phyloP scores from a whole-genome alignment of 2,888 invertebrate species.

The Hydriomena furcata region DNA sequence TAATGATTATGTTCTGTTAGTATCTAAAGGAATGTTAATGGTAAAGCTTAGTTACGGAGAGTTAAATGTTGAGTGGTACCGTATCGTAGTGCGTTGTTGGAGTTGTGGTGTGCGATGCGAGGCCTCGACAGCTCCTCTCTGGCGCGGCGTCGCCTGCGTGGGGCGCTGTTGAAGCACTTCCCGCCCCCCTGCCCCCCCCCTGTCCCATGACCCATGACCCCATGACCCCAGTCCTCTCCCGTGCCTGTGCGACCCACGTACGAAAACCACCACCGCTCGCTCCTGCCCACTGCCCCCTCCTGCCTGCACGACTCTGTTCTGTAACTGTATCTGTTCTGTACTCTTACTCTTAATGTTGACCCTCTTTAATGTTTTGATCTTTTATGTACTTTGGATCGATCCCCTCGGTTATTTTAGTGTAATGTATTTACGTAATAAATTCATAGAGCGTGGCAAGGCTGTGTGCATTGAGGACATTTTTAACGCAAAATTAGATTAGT shows the following conservation, averaged over 20 bases:
- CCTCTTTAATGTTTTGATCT: constrained; percentile 79
- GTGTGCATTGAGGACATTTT: constrained; percentile 86
- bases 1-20: constrained; percentile 82
- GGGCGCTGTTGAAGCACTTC: constrained; percentile 57
- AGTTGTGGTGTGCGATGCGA: constrained; percentile 66
- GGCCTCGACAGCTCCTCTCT: constrained; percentile 70
- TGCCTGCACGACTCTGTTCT: constrained; percentile 71
- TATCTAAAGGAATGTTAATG: constrained; percentile 77
- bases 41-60: constrained; percentile 80
- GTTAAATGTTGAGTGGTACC: constrained; percentile 82
- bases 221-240: constrained; percentile 44
- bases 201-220: constrained; percentile 31
- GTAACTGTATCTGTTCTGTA: constrained; percentile 60
- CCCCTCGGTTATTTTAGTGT: constrained; percentile 82
- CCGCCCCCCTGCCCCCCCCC: constrained; percentile 31
- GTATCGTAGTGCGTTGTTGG: constrained; percentile 81
- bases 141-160: constrained; percentile 47
- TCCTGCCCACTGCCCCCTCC: constrained; percentile 62
- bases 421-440: constrained; percentile 76
- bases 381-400: constrained; percentile 77
- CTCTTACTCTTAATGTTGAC: constrained; percentile 76
- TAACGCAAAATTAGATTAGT: constrained; percentile 81
- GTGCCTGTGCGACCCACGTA: constrained; percentile 40
- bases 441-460: constrained; percentile 88
- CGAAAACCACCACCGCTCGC: constrained; percentile 26